Evolutionary conservation across 2,113 vertebrate species (phyloP), one percentile per base, ranked within the genome.

Genomic region (Vulpes lagopus): DNA sequence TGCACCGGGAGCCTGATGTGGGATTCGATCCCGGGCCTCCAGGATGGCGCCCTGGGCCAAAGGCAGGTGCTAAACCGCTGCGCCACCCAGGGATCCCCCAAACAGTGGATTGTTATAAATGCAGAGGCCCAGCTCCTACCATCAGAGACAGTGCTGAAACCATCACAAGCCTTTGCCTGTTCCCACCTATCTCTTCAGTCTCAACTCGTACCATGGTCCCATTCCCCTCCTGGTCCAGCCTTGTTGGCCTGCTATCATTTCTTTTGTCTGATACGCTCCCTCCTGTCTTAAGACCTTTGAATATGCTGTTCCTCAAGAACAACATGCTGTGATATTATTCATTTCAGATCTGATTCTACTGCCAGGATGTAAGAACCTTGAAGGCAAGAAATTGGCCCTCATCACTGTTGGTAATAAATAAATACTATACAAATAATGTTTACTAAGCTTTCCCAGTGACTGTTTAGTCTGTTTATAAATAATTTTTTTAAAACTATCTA

Each of bases 131-230:
- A 62, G n/a, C 57, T 25, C 5, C 10, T 22, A 20, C 30, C n/a
- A 22, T 89, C 38, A 55, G 60, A 93, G 23, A 65, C 14, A 65
- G 25, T 49, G 8, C 11, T 1, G 6, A 35, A 16, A 30, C 25
- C 30, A 2, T 15, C 10, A 25, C 1, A 43, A 16, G 11, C 8
- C 12, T 8, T 25, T 76, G n/a, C 17, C 55, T 23, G 3, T 43
- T 32, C 7, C 2, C 2, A 19, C 11, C 7, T 64, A 11, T 0
- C 15, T 51, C 19, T 22, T 74, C 2, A 35, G 25, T 43, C 15
- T 78, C 5, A 62, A 8, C 19, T 51, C 69, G 23, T 1, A 22
- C 20, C 23, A 32, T 10, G 30, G 1, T 22, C 14, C 35, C 5
- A 53, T 3, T 4, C 8, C 2, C 3, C 67, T 78, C 74, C 32